Base-by-base conservation (phyloP, 2,797 vertebrate species). In the Coregonus suidteri region DNA sequence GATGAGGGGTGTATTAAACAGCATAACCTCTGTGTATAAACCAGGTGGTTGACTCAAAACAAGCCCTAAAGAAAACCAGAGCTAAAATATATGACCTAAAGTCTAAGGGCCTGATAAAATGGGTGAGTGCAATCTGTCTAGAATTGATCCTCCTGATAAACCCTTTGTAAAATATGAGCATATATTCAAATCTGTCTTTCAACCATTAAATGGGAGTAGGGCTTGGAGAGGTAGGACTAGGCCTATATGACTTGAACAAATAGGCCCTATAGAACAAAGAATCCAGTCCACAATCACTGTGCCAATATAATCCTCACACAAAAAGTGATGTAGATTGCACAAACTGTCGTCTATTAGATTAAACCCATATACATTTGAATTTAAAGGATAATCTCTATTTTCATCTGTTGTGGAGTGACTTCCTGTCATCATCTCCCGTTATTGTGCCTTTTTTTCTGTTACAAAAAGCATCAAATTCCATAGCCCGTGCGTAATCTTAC, bases 381-480 rank as follows among this genome's bases (percentile, higher is more conserved):
- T 85, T 82, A 81, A 83, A 69, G 76, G 87, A 91, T 93, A 84
- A 91, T 90, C 89, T 86, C 83, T 70, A 73, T 84, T 87, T 92
- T 86, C 88, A 88, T 92, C 85, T 91, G 90, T 88, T 88, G 84
- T 75, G 82, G 81, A 88, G 89, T 88, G 88, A 87, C 82, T 81
- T 81, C 71, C 72, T 86, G 88, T 89, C 85, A 89, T 89, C 85
- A 86, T 85, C 86, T 87, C 83, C 59, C 89, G 83, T 90, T 92
- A 86, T 91, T 90, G 83, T 85, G 77, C 80, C 13, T 75, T 83
- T 87, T 82, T 82, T 80, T 82, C 79, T 59, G 75, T 71, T 75
- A 74, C 77, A 78, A 78, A 83, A 81, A 84, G 78, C 81, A 78
- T 71, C 83, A 80, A 54, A 80, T 86, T 77, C 51, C 83, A 53